These are phyloP conservation scores for Petrophora chlorosata DNA, from an alignment of 2,888 invertebrate genomes.

Conservation along the genomic window DNA sequence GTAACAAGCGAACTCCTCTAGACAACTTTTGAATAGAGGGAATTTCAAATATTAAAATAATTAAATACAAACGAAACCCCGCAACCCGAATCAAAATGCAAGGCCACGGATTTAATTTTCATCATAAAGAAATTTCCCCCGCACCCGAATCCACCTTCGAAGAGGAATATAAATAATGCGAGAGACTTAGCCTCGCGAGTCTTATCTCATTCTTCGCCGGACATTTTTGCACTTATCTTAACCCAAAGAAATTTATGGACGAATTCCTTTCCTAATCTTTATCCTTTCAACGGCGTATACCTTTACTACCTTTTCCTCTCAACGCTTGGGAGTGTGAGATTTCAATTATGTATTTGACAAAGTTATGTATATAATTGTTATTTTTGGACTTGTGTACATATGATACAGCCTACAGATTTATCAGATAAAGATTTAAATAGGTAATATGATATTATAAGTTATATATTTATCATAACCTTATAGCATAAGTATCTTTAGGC, in stretches of 20 bases:
- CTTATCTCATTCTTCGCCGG: conserved; percentile 43
- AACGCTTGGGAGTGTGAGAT: conserved; percentile 4
- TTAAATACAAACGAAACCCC: conserved; percentile 8
- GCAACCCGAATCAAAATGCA: conserved; percentile 16
- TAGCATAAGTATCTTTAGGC: no score
- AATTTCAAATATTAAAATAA: no score
- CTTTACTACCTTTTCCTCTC: conserved; percentile 7
- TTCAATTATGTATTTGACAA: conserved; percentile 13
- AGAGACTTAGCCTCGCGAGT: conserved; percentile 42
- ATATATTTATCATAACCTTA: no score
- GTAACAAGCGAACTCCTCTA: no score
- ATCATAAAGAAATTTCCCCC: conserved; percentile 26
- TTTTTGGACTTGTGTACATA: not conserved
- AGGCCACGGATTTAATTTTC: conserved; percentile 24
- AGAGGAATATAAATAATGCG: conserved; percentile 31
- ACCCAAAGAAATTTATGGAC: conserved; percentile 45
- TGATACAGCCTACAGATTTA: no score
- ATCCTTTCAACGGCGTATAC: conserved; percentile 14
- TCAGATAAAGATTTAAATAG: no score
- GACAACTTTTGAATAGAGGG: no score
- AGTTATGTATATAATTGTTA: no score
- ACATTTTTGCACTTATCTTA: conserved; percentile 43
- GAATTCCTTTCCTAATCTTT: conserved; percentile 40
- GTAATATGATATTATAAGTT: no score
- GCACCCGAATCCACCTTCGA: conserved; percentile 30